These are phyloP conservation scores for Notothenia rossii DNA, from an alignment of 2,113 vertebrate species.

Conservation along the genomic window DNA sequence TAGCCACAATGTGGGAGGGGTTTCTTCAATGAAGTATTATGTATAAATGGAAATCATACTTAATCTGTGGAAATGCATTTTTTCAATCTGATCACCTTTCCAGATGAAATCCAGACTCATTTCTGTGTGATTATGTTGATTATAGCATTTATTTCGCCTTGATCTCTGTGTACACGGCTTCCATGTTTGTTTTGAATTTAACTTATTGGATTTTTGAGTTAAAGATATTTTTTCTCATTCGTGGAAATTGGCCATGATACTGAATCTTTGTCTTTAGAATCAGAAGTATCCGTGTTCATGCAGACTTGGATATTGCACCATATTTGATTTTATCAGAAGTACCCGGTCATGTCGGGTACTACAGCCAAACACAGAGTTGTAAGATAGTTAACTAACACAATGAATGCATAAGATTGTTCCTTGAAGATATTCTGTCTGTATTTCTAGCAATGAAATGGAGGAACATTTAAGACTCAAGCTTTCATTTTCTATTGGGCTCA, in stretches of 20 bases:
- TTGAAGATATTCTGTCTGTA: not conserved
- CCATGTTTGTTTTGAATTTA: slow-evolving; percentile 13
- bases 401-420: slow-evolving; percentile 10
- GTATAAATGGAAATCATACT: slow-evolving; percentile 73
- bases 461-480: slow-evolving; percentile 43
- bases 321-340: too few relatives aligned
- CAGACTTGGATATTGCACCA: too few relatives aligned
- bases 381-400: slow-evolving; percentile 15
- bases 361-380: not conserved
- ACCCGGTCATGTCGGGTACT: too few relatives aligned
- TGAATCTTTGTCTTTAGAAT: not conserved
- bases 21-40: slow-evolving; percentile 53
- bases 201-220: not conserved
- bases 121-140: slow-evolving; percentile 48
- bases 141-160: slow-evolving; percentile 8
- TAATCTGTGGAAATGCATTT: slow-evolving; percentile 65
- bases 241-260: not conserved
- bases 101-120: slow-evolving; percentile 56
- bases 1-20: slow-evolving; percentile 48
- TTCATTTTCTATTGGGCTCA: slow-evolving; percentile 49
- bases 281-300: not conserved
- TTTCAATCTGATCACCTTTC: slow-evolving; percentile 55
- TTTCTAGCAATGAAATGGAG: slow-evolving; percentile 36
- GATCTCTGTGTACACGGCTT: not conserved
- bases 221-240: too few relatives aligned